These are phyloP conservation scores for Lepisosteus osseus DNA, from an alignment of 2,113 vertebrate species.

Conservation along the genomic window DNA sequence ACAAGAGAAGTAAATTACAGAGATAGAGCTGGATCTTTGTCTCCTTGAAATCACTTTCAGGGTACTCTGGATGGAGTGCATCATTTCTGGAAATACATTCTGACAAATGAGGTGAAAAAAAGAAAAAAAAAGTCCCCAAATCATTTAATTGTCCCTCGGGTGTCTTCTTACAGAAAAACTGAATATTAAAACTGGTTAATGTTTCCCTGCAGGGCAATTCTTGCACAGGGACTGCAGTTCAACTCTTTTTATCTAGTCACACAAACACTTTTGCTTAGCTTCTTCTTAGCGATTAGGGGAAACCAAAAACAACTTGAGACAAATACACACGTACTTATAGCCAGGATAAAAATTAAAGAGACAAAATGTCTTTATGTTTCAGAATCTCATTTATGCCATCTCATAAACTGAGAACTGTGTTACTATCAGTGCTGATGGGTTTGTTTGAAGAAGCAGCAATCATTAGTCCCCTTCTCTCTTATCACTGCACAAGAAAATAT, in stretches of 20 bases:
- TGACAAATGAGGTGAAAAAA: background rate
- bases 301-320: conserved; percentile 1
- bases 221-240: background rate
- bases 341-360: too few species aligned
- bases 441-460: background rate
- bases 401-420: too few species aligned
- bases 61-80: background rate
- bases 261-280: background rate
- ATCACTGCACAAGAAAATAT: background rate
- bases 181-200: conserved; percentile 6
- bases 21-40: conserved; percentile 1
- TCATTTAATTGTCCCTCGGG: conserved; percentile 15
- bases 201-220: conserved; percentile 20
- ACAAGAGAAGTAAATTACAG: background rate
- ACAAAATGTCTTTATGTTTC: too few species aligned
- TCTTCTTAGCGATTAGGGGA: background rate
- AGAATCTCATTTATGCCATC: too few species aligned
- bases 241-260: conserved; percentile 7
- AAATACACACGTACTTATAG: background rate
- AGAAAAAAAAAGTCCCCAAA: conserved; percentile 6
- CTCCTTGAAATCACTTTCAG: background rate
- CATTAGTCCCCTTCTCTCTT: background rate
- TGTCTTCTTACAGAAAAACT: background rate
- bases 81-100: conserved; percentile 5
- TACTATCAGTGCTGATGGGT: too few species aligned